Evolutionary conservation across 2,113 vertebrate species (phyloP), one percentile per base, ranked within the genome.

Genomic region (Lophochroa leadbeateri): DNA sequence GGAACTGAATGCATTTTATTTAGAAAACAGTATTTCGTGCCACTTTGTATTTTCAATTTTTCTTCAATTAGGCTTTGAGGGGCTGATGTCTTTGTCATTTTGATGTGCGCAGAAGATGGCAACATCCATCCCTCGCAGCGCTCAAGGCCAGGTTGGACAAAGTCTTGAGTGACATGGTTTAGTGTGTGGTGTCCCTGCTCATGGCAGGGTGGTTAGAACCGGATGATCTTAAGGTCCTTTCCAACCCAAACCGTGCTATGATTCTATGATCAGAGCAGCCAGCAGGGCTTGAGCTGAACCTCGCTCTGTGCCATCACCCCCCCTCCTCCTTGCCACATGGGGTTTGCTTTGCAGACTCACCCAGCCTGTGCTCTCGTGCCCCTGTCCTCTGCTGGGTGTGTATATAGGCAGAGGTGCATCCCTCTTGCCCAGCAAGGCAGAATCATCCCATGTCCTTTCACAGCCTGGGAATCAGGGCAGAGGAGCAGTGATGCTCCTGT

Each of bases 31-130:
- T 91, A 64, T 97, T 97, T 98, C 97, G 82, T 94, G 96, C 94
- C 96, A 96, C 97, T 98, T 97, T 92, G 97, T 96, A 91, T 98
- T 98, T 98, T 96, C 96, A 98, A 93, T 98, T 98, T 97, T 97
- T 95, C 97, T 98, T 97, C 97, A 97, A n/a, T 98, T 61, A 87
- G 96, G 96, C 69, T 86, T 97, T 43, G 69, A 97, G 95, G 82
- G 76, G 65, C 94, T 93, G 94, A 96, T 96, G 83, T 49, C 97
- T 97, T 96, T 97, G 97, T 98, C 95, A 39, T 97, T 97, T 96
- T 16, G 91, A 96, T 96, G 75, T 18, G 86, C 90, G 88, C 94
- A 74, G 83, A 97, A 91, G 96, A 94, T 58, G 93, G 92, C 78
- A 96, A 86, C 97, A 96, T 16, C 33, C 21, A 16, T 58, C 33